Percentiles rank a stretch among this genome's conserved stretches.
phyloP scores from a whole-genome alignment of 2,113 vertebrate genomes.

The Malurus elegans region DNA sequence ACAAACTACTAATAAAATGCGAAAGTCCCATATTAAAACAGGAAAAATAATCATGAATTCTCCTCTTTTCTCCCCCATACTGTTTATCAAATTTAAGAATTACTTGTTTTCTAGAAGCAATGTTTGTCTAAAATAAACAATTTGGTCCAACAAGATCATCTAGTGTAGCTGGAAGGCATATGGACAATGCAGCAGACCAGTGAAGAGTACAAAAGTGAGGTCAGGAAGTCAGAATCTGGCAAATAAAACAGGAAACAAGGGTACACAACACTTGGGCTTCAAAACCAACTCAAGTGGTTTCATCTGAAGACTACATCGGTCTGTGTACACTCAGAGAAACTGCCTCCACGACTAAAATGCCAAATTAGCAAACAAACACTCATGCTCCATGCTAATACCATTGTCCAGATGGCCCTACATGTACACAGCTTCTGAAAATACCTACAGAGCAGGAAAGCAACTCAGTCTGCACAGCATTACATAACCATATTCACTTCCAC shows the following conservation, averaged over 20 bases:
- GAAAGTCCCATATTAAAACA: background rate
- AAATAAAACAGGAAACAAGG: background rate
- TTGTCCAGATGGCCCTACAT: background rate
- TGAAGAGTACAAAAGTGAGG: background rate
- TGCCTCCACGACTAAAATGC: background rate
- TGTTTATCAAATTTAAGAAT: background rate
- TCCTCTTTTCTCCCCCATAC: background rate
- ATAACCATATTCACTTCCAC: background rate
- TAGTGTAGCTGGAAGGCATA: background rate
- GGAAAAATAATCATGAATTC: background rate
- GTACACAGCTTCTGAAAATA: slow-evolving; percentile 1
- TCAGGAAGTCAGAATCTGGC: background rate
- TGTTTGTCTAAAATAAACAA: background rate
- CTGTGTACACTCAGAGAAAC: background rate
- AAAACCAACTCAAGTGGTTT: background rate
- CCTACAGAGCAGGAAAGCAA: background rate
- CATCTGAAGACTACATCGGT: background rate
- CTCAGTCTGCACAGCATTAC: background rate
- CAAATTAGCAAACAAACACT: background rate
- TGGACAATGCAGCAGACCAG: background rate
- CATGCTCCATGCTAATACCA: background rate
- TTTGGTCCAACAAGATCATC: background rate
- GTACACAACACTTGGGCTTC: background rate
- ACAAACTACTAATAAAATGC: background rate
- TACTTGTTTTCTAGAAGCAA: background rate